Conservation (phyloP, 2,113 vertebrate genomes). For the Geococcyx californianus region DNA sequence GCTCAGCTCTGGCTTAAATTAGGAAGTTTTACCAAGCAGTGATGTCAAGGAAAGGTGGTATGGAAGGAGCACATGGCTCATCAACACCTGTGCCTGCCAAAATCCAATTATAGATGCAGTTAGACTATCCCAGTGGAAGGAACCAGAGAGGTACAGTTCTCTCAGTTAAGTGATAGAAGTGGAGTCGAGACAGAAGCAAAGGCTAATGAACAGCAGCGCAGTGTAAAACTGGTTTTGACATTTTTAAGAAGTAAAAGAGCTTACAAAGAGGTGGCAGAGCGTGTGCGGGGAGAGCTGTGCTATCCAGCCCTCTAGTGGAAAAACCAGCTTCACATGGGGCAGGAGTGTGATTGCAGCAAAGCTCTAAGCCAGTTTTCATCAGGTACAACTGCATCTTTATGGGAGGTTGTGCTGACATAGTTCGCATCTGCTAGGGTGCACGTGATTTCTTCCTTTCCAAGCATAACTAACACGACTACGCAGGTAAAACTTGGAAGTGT, state of each 20-base stretch:
- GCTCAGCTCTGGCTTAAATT: neutral
- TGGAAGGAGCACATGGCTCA: neutral
- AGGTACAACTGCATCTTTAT: neutral
- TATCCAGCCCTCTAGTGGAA: neutral
- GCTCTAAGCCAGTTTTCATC: neutral
- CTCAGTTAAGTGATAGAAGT: rapidly evolving
- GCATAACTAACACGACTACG: neutral
- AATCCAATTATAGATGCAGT: neutral
- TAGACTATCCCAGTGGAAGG: neutral
- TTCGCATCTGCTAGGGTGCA: neutral
- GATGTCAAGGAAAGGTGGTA: neutral
- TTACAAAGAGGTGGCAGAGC: neutral
- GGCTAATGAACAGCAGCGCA: neutral
- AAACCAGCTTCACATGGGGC: neutral
- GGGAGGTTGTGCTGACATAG: neutral
- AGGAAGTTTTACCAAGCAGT: neutral
- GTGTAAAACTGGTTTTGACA: neutral
- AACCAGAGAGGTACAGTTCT: neutral
- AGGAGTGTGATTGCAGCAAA: neutral
- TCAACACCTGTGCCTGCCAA: neutral
- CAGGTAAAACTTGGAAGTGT: neutral
- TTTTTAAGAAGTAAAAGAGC: neutral
- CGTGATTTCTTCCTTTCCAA: neutral
- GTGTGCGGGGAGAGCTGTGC: neutral
- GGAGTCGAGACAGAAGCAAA: neutral